A percentile compares a stretch with the other conserved stretches of the same genome.
Evolutionary conservation across 2,113 vertebrate genomes (phyloP).

Genomic region (Poeciliopsis retropinna): DNA sequence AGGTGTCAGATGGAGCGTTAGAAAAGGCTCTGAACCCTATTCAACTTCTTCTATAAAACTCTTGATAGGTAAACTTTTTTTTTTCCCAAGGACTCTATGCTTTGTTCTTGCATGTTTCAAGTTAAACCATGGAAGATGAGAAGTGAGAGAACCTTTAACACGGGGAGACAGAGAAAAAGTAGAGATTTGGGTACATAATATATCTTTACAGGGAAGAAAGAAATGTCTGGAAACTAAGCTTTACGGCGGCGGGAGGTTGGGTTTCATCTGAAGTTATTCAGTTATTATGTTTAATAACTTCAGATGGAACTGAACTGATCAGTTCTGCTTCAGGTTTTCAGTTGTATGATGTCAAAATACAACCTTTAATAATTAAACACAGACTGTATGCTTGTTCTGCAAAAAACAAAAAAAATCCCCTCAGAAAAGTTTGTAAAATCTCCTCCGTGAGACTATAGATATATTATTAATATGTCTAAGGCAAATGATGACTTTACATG

Average conservation of each 20-base stretch:
- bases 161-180: neutral
- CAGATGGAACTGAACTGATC: no score
- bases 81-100: neutral
- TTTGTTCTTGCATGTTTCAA: neutral
- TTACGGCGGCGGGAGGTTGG: neutral
- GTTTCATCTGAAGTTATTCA: neutral
- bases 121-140: neutral
- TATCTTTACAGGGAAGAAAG: neutral
- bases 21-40: neutral
- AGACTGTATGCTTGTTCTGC: neutral
- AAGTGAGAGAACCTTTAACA: neutral
- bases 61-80: neutral
- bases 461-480: neutral
- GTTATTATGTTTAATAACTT: neutral
- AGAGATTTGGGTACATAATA: neutral
- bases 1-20: constrained; percentile 1
- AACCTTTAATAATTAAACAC: neutral
- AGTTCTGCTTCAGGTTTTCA: neutral
- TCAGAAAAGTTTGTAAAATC: neutral
- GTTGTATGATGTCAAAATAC: neutral
- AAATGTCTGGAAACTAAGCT: neutral
- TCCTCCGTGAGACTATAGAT: neutral
- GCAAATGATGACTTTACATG: neutral
- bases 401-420: neutral
- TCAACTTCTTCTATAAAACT: neutral